Percentiles rank a stretch among this genome's conserved stretches.
Conservation (phyloP, 2,888 invertebrate species). For the Dynastes maya region DNA sequence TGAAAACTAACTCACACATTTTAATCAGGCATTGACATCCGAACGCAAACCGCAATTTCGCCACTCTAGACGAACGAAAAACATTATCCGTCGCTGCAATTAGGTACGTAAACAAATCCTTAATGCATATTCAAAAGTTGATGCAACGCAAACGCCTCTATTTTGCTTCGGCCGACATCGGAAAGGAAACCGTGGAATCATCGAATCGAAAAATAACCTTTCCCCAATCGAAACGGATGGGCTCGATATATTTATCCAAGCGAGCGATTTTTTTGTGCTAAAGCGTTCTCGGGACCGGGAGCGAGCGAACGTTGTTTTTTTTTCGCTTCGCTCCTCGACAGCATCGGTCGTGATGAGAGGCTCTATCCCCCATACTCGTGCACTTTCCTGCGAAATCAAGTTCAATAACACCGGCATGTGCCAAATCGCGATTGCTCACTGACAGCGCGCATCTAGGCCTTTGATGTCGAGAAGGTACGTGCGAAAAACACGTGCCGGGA, state of each 20-base stretch:
- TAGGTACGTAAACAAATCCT: constrained; percentile 32
- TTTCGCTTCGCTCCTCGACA: constrained; percentile 1
- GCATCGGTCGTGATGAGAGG: not conserved
- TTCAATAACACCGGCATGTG: constrained; percentile 44
- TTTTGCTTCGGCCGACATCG: not conserved
- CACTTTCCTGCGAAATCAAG: constrained; percentile 23
- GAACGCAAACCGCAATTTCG: not conserved
- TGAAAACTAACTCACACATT: not conserved
- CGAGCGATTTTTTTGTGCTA: not conserved
- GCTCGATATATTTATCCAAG: constrained; percentile 22
- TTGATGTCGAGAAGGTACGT: constrained; percentile 35
- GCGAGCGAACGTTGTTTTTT: not conserved
- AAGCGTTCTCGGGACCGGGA: not conserved
- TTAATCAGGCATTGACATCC: constrained; percentile 5
- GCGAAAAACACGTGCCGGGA: constrained; percentile 7
- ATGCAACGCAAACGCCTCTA: constrained; percentile 19
- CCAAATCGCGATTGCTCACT: constrained; percentile 37
- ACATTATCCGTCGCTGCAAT: constrained; percentile 28
- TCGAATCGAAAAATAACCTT: constrained; percentile 10
- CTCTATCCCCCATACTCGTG: constrained; percentile 2
- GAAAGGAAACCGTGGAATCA: too few relatives aligned
- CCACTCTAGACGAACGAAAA: constrained; percentile 19
- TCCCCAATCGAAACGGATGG: not conserved
- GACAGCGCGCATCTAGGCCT: constrained; percentile 5
- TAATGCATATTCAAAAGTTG: constrained; percentile 26